Base-by-base conservation (phyloP, 2,113 vertebrate genomes). In the Oncorhynchus mykiss region DNA sequence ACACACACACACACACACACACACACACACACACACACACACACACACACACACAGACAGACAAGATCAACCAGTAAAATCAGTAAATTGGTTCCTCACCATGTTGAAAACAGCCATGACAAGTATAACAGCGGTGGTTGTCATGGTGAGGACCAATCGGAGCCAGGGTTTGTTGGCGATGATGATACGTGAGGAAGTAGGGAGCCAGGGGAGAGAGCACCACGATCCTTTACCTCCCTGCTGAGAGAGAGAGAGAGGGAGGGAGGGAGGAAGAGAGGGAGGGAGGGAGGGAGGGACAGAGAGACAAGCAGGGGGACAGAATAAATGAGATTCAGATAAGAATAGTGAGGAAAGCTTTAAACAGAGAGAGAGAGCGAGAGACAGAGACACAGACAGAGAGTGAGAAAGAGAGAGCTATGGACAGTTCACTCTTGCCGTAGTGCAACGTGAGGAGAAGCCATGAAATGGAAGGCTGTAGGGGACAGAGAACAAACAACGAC, bases 81-180 rank as follows among this genome's bases (percentile, higher is more conserved):
- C 22, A 11, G n/a, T 31, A 66, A 51, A 57, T 31, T 25, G 24
- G 27, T 67, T 5, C 27, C 34, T 39, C 31, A 98, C 97, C 97
- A 99, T 99, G 90, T 99, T 99, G 93, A 98, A 97, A 77, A 99
- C 92, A 3, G 97, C 96, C 97, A 99, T 99, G 81, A 90, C 94
- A 57, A 99, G 88, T 83, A 97, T 95, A 86, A 99, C 94, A 85
- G 94, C 90, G 0, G 96, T 99, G 75, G 96, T 97, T 87, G 95
- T 93, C 88, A 98, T 85, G 4, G 97, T 99, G 88, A 99, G 95
- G 39, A 92, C 95, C 87, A 97, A 95, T 54, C 97, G 93, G 1
- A 95, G 96, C 96, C 96, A 98, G 51, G 97, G 96, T 67, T 95
- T 96, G 89, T 95, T 96, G 76, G 96, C 93, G 73, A 97, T 95